phyloP scores from a whole-genome alignment of 2,888 invertebrate species.

The Sphaerophoria taeniata region DNA sequence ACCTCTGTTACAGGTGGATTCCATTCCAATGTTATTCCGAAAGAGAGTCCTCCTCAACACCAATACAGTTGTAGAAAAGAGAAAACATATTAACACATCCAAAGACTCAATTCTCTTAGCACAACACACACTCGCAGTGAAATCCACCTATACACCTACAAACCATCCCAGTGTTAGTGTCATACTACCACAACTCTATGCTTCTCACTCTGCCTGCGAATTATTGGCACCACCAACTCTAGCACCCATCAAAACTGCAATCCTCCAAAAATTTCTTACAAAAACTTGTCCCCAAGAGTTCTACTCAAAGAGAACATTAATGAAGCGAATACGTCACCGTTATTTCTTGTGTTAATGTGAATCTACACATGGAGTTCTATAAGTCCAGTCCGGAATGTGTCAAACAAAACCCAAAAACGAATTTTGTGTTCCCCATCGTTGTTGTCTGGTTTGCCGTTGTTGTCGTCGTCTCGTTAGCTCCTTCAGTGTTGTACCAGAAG shows the following conservation, averaged over 20 bases:
- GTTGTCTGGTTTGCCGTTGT: slow-evolving; percentile 67
- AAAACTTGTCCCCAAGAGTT: slow-evolving; percentile 23
- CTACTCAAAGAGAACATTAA: slow-evolving; percentile 28
- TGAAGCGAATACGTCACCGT: slow-evolving; percentile 17
- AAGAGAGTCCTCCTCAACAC: slow-evolving; percentile 26
- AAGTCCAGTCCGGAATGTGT: slow-evolving; percentile 61
- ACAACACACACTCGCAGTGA: slow-evolving; percentile 21
- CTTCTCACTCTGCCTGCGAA: slow-evolving; percentile 19
- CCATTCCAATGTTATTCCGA: slow-evolving; percentile 30
- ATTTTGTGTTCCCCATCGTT: slow-evolving; percentile 75
- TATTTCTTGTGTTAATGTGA: slow-evolving; percentile 50
- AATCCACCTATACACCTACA: not conserved
- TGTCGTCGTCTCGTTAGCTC: slow-evolving; percentile 67
- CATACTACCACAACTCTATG: slow-evolving; percentile 23
- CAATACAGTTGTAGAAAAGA: slow-evolving; percentile 53
- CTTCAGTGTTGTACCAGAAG: slow-evolving; percentile 40
- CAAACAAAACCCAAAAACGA: slow-evolving; percentile 74
- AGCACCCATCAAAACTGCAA: slow-evolving; percentile 24
- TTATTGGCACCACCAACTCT: slow-evolving; percentile 20
- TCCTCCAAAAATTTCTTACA: slow-evolving; percentile 8
- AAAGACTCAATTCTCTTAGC: slow-evolving; percentile 36
- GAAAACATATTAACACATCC: slow-evolving; percentile 1
- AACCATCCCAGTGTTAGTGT: slow-evolving; percentile 5
- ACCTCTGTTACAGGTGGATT: slow-evolving; percentile 73
- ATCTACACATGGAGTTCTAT: slow-evolving; percentile 61